phyloP scores from a whole-genome alignment of 1,140 invertebrate genomes.

The Mycetomoellerius zeteki region DNA sequence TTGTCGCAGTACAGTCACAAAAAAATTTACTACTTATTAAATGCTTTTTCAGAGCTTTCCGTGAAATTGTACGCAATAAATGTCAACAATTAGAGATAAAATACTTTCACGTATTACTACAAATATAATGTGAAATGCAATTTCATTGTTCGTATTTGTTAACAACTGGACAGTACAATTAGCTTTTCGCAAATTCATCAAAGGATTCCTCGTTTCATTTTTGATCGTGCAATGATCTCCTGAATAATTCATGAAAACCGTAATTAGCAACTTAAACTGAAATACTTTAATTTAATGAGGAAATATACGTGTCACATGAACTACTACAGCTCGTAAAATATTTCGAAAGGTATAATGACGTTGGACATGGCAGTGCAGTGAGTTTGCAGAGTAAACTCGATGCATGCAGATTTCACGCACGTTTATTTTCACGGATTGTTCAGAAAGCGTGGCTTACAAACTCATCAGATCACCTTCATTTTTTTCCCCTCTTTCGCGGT shows the following conservation, averaged over 20 bases:
- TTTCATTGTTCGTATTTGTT: neutral
- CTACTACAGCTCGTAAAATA: conserved; percentile 15
- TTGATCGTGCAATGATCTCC: neutral
- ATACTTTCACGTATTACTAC: neutral
- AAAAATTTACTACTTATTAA: neutral
- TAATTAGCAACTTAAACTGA: conserved; percentile 4
- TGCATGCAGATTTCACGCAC: conserved; percentile 42
- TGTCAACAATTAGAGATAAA: neutral
- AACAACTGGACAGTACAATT: neutral
- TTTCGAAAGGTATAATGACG: conserved; percentile 26
- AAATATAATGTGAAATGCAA: neutral
- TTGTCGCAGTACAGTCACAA: neutral
- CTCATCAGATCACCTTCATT: conserved; percentile 27
- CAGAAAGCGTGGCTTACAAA: conserved; percentile 41
- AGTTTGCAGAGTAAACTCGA: conserved; percentile 38
- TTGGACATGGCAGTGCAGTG: neutral
- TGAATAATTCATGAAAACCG: neutral
- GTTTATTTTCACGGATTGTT: conserved; percentile 61
- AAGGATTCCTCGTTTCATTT: conserved; percentile 29
- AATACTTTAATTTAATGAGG: conserved; percentile 23
- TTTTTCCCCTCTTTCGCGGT: conserved; percentile 10
- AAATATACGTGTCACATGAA: neutral
- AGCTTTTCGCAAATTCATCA: conserved; percentile 19
- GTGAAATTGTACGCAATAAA: neutral
- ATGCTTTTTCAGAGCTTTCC: neutral